These are phyloP conservation scores for Eulemur rubriventer DNA, from an alignment of 2,797 vertebrate species.

Conservation along the genomic window DNA sequence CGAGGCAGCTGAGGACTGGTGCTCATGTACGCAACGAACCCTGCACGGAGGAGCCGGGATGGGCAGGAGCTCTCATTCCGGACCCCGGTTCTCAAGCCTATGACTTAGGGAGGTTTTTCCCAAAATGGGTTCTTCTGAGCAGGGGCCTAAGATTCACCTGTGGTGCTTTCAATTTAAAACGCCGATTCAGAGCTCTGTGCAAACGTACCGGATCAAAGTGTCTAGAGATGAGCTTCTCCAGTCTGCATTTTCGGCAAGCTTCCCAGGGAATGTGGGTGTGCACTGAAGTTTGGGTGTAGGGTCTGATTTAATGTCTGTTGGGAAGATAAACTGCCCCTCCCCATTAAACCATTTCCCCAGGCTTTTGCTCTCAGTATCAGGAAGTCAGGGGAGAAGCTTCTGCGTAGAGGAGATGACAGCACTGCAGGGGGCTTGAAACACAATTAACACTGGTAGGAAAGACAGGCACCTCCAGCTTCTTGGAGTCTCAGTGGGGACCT, in stretches of 20 bases:
- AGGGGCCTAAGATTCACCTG: not conserved
- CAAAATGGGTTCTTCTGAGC: not conserved
- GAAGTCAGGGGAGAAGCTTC: not conserved
- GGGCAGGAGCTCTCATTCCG: not conserved
- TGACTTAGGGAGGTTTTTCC: not conserved
- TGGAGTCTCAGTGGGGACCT: not conserved
- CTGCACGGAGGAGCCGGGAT: accelerated
- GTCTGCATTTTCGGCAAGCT: not conserved
- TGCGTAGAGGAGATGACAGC: not conserved
- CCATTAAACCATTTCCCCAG: not conserved
- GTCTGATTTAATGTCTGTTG: not conserved
- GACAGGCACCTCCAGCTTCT: not conserved
- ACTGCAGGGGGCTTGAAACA: not conserved
- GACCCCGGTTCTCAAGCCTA: not conserved
- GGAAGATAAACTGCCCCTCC: not conserved
- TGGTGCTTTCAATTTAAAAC: not conserved
- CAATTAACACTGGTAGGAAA: not conserved
- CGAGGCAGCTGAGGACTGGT: no score
- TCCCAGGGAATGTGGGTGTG: not conserved
- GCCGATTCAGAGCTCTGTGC: not conserved
- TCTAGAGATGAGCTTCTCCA: not conserved
- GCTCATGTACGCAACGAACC: not conserved
- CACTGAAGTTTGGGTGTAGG: not conserved
- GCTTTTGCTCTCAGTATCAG: not conserved
- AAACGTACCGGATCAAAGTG: not conserved